Conservation (phyloP, 2,797 vertebrate genomes). For the Cercopithecus hamlyni region DNA sequence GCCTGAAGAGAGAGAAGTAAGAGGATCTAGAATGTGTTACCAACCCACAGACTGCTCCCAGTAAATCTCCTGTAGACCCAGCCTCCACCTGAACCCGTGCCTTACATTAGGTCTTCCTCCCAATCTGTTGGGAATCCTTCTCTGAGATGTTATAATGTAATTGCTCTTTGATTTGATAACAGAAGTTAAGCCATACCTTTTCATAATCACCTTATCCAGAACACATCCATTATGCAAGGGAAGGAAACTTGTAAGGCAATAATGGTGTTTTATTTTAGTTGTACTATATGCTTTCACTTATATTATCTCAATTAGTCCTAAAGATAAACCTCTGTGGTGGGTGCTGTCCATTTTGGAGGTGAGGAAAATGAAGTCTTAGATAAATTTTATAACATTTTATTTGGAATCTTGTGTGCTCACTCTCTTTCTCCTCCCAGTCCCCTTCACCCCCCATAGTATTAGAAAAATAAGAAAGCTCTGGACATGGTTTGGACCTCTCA, state of each 20-base stretch:
- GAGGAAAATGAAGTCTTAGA: conserved; percentile 45
- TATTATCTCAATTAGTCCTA: conserved; percentile 51
- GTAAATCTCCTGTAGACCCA: not conserved
- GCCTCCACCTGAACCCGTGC: not conserved
- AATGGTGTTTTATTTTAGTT: conserved; percentile 64
- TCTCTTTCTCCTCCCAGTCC: not conserved
- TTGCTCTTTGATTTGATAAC: conserved; percentile 72
- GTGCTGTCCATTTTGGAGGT: conserved; percentile 45
- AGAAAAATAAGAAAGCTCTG: not conserved
- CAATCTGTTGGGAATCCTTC: conserved; percentile 39
- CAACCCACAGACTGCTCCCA: not conserved
- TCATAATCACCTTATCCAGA: conserved; percentile 72
- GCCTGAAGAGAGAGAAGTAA: not conserved
- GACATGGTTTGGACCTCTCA: not conserved
- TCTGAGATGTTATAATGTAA: conserved; percentile 54
- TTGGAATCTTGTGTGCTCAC: not conserved
- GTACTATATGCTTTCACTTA: conserved; percentile 50
- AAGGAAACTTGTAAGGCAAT: conserved; percentile 46
- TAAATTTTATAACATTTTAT: conserved; percentile 34
- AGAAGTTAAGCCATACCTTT: conserved; percentile 70
- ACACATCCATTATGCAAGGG: conserved; percentile 72
- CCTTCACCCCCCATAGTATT: not conserved
- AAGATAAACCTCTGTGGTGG: conserved; percentile 52
- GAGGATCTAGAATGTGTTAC: not conserved
- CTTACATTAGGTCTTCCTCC: not conserved